Percentiles rank a stretch among this genome's conserved stretches.
Conservation (phyloP, 2,797 vertebrate genomes). For the Ispidina picta region DNA sequence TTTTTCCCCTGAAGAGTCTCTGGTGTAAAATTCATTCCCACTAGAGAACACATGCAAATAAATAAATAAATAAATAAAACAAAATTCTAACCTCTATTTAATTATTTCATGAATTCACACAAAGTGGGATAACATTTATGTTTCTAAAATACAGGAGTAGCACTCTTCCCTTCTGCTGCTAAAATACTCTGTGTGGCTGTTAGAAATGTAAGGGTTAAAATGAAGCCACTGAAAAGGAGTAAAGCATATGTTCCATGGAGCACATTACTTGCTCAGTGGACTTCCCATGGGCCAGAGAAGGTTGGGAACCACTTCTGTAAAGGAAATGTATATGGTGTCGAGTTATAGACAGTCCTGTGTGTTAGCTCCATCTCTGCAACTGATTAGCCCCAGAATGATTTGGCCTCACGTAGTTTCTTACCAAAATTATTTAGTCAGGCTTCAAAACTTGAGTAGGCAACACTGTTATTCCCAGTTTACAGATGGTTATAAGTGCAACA, state of each 20-base stretch:
- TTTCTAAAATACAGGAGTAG: conserved; percentile 4
- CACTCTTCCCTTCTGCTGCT: background rate
- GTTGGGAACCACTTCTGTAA: conserved; percentile 60
- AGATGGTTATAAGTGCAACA: background rate
- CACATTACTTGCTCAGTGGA: background rate
- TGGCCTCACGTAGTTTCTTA: conserved; percentile 30
- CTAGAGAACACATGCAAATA: background rate
- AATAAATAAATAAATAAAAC: too few relatives aligned
- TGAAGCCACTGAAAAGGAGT: background rate
- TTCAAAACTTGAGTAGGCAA: conserved; percentile 23
- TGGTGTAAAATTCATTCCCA: conserved; percentile 10
- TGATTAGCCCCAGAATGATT: conserved; percentile 49
- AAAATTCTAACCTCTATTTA: background rate
- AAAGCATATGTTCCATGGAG: conserved; percentile 24
- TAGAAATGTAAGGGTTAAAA: conserved; percentile 50
- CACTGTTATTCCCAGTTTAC: conserved; percentile 20
- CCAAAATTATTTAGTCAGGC: background rate
- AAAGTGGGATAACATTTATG: background rate
- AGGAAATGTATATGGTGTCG: conserved; percentile 59
- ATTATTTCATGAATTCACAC: background rate
- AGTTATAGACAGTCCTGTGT: conserved; percentile 37
- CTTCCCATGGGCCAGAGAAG: conserved; percentile 58
- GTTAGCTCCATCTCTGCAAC: conserved; percentile 44
- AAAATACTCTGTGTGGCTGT: background rate
- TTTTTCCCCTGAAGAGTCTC: background rate